Evolutionary conservation across 1,140 invertebrate genomes (phyloP), one percentile per base, ranked within the genome.

Genomic region (Branchinecta lindahli): DNA sequence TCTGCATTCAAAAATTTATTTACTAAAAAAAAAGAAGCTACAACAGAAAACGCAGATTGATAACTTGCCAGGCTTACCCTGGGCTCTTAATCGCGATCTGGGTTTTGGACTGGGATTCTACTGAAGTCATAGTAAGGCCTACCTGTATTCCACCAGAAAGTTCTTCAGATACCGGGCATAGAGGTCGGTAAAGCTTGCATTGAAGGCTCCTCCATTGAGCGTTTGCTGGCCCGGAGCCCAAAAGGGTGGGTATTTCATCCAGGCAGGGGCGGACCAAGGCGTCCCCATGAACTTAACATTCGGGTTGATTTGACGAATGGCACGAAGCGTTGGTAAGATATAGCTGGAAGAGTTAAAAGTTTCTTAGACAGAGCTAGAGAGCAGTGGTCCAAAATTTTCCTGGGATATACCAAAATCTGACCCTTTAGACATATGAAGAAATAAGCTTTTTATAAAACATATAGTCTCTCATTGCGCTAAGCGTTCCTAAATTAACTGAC

Each of bases 241-340:
- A 20, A 33, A 67, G 5, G 66, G 66, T 44, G 66, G 66, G 20
- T 67, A 67, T 7, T 67, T 67, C 15, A 44, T 44, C 66, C 66
- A 67, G 10, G 66, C 66, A 3, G 66, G 66, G 0, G 66, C 66
- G 21, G 66, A 67, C 66, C 66, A 67, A 15, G 66, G 66, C 3
- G 66, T 33, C 3, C 21, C 66, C 21, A 67, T 20, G 20, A 67
- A 33, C 66, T 67, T 21, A 10, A 67, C 12, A 7, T 67, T 44
- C 21, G 66, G 66, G 15, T 20, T 10, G 12, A 67, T 44, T 6
- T 10, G 10, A 20, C 21, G 66, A 15, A 67, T 67, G 66, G 66
- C 66, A 15, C 66, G 66, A 12, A 67, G 66, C 6, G 66, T 67
- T 6, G 66, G 66, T 44, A 67, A 67, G 20, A 67, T 67, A 44